Percentiles rank a stretch among this genome's conserved stretches.
Evolutionary conservation across 2,888 invertebrate species (phyloP).

Genomic region (Leptopterna dolabrata): DNA sequence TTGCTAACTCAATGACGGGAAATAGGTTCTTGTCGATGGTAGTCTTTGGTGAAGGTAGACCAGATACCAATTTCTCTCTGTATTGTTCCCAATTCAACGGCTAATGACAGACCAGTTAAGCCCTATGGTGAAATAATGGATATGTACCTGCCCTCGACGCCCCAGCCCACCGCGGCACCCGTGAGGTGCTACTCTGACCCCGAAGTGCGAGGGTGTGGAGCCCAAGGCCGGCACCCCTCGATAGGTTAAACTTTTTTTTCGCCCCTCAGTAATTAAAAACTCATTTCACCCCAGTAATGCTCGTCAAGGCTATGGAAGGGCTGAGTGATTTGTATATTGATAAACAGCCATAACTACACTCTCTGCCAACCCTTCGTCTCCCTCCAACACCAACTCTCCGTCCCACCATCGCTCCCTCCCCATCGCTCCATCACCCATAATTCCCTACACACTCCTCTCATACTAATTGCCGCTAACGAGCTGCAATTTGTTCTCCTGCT

Average conservation of each 20-base stretch:
- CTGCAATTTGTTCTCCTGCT: slow-evolving; percentile 45
- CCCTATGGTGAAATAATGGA: neutral
- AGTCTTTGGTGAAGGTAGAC: too few relatives aligned
- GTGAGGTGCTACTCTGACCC: neutral
- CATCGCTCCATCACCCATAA: neutral
- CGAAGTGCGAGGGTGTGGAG: slow-evolving; percentile 41
- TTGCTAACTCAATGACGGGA: too few relatives aligned
- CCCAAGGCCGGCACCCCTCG: neutral
- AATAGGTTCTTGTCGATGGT: too few relatives aligned
- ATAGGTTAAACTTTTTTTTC: neutral
- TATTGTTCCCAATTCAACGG: neutral
- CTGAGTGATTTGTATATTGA: slow-evolving; percentile 55
- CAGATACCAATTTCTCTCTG: neutral
- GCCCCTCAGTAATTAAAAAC: slow-evolving; percentile 54
- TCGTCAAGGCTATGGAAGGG: neutral
- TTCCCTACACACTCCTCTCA: neutral
- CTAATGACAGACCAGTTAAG: neutral
- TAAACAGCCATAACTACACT: slow-evolving; percentile 22
- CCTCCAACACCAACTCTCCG: neutral
- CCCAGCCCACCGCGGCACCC: neutral
- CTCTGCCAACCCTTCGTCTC: neutral
- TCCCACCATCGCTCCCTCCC: too few relatives aligned
- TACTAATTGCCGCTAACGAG: slow-evolving; percentile 57
- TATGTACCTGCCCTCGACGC: slow-evolving; percentile 11
- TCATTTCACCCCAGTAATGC: slow-evolving; percentile 53